Base-by-base conservation (phyloP, 2,888 invertebrate species). In the Spodoptera littoralis region DNA sequence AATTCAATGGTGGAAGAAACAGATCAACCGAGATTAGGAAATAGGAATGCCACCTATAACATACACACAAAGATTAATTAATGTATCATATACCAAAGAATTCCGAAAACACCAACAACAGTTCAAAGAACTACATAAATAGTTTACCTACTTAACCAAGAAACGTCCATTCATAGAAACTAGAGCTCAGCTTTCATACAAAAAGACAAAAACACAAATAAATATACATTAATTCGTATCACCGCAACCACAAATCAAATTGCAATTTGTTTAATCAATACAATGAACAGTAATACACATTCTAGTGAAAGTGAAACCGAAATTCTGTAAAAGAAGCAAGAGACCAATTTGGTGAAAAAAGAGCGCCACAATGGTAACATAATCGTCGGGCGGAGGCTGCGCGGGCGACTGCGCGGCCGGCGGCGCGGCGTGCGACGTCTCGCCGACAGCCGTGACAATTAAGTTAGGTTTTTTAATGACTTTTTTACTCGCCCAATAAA, bases 221-320 rank as follows among this genome's bases (percentile, higher is more conserved):
- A 72, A 72, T 75, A 67, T 65, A 77, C 66, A 70, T 73, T 64
- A 76, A 80, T 73, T 70, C 54, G 67, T 70, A 64, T 64, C 65
- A 73, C 73, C 62, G 41, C 70, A 68, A 80, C 79, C 77, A 65
- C 81, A 76, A 81, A 79, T 79, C 77, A 67, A 77, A 82, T 83
- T 76, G 60, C 76, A 80, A 79, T 84, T 84, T 77, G 76, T 77
- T 77, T 80, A 81, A 79, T 78, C 78, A 81, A 80, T 80, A 80
- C 77, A 70, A 58, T 60, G 72, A 81, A 80, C 79, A 83, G 79
- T 81, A 81, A 79, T 79, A 85, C 88, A 89, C 85, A 85, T 81
- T 79, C 69, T 78, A 88, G 92, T 90, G 92, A 93, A 93, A 93
- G 92, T 82, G 88, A 92, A 90, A 88, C 84, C 79, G 72, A 67